phyloP scores from a whole-genome alignment of 2,113 vertebrate genomes.

The Dasyornis broadbenti region DNA sequence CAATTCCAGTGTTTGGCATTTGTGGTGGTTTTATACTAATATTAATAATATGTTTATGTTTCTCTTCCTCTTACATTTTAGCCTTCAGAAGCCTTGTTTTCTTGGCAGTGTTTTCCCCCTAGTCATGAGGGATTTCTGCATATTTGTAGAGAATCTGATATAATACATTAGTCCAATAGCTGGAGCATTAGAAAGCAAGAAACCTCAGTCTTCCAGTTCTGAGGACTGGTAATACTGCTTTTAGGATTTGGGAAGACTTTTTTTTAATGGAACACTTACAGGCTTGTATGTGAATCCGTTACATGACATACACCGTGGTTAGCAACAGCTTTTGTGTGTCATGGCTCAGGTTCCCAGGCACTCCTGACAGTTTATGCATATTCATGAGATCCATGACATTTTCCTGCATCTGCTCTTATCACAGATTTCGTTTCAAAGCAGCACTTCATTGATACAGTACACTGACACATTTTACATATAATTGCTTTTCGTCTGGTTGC shows the following conservation, averaged over 20 bases:
- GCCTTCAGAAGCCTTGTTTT: background rate
- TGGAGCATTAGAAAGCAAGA: background rate
- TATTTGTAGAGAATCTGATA: background rate
- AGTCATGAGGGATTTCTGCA: background rate
- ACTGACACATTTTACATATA: background rate
- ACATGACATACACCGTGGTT: background rate
- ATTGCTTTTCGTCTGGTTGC: conserved; percentile 32
- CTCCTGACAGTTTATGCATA: conserved; percentile 41
- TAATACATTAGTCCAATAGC: background rate
- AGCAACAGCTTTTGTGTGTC: conserved; percentile 47
- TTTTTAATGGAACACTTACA: background rate
- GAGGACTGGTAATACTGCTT: background rate
- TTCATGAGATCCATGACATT: conserved; percentile 55
- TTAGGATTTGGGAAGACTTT: background rate
- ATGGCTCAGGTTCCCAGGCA: conserved; percentile 29
- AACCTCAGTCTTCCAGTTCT: background rate
- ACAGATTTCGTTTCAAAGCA: conserved; percentile 23
- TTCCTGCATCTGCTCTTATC: conserved; percentile 53
- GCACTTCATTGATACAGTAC: conserved; percentile 34
- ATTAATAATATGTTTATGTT: background rate
- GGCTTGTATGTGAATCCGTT: background rate
- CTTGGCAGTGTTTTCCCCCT: background rate
- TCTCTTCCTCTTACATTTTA: background rate
- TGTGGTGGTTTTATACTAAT: background rate
- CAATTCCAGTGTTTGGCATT: background rate